A percentile compares a stretch with the other conserved stretches of the same genome.
Evolutionary conservation across 2,797 vertebrate species (phyloP).

Genomic region (Botia almorhae): DNA sequence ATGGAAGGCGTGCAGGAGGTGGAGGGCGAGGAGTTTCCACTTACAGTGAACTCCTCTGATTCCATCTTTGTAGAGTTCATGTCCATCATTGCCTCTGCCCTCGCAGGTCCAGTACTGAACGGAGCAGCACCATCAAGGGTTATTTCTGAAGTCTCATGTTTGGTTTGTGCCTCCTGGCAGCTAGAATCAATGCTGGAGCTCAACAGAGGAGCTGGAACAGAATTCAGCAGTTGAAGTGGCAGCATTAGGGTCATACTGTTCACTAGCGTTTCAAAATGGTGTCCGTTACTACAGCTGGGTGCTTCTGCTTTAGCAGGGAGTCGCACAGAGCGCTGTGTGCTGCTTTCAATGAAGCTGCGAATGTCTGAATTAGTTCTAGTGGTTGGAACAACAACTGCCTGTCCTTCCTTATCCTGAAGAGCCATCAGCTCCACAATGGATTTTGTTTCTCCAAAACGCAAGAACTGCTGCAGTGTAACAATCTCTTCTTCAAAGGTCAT

Average conservation of each 20-base stretch:
- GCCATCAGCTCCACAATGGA: constrained; percentile 98
- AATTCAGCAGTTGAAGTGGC: constrained; percentile 83
- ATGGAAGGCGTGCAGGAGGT: constrained; percentile 81
- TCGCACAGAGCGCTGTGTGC: constrained; percentile 75
- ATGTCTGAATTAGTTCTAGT: constrained; percentile 90
- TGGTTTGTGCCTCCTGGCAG: constrained; percentile 77
- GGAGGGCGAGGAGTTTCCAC: constrained; percentile 82
- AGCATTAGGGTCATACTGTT: constrained; percentile 96
- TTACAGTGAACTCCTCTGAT: constrained; percentile 79
- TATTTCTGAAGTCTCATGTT: constrained; percentile 60
- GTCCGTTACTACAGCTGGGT: constrained; percentile 77
- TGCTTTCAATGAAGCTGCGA: constrained; percentile 94
- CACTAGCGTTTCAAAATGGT: constrained; percentile 95
- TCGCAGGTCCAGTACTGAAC: constrained; percentile 81
- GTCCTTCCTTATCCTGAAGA: constrained; percentile 95
- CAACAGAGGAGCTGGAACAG: constrained; percentile 87
- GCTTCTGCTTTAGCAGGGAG: constrained; percentile 83
- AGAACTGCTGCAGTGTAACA: constrained; percentile 94
- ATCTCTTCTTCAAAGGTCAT: constrained; percentile 97
- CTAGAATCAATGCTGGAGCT: constrained; percentile 83
- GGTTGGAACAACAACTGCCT: constrained; percentile 84
- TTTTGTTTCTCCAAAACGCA: constrained; percentile 98
- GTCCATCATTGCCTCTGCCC: constrained; percentile 73
- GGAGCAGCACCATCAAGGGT: constrained; percentile 67
- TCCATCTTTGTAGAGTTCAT: constrained; percentile 80